Base-by-base conservation (phyloP, 2,113 vertebrate genomes). In the Tenrec ecaudatus region DNA sequence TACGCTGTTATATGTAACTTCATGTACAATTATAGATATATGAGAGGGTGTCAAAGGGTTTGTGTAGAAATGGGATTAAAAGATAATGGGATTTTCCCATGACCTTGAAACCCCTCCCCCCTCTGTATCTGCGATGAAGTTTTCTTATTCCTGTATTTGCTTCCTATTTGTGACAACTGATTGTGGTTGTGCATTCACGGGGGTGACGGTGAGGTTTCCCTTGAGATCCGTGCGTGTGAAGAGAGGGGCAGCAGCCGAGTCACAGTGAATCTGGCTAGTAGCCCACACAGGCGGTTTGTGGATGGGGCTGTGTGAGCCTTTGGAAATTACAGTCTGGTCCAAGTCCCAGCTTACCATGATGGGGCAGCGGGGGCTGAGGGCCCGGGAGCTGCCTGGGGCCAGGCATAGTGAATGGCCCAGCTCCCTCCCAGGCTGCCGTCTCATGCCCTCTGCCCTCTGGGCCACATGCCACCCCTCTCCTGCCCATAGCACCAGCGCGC, bases 401-500 rank as follows among this genome's bases (percentile, higher is more conserved):
- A 33, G 40, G 78, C 8, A 43, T 2, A 23, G 3, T 33, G 86
- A 80, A 75, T 84, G 38, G 27, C 20, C 66, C 88, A 84, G 66
- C 17, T 17, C 3, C 27, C 16, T 29, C 14, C 0, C 0, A 27
- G 2, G 40, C 68, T 58, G 66, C 43, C 9, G 5, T 22, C n/a
- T 38, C 25, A 25, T 53, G 8, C 60, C 66, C 12, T 47, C 25
- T 62, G 22, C 23, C 22, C 31, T 77, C 38, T 14, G 0, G 0
- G 3, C 31, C 62, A n/a, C 79, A 0, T 29, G 15, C 82, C 23
- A 64, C 62, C 47, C 80, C n/a, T 22, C 19, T 6, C 3, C 47
- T 73, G 38, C 29, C 83, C 5, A 33, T 97, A 99, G 99, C 99
- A 99, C 97, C 99, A 99, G 98, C 98, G 99, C 96, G 99, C 99